These are phyloP conservation scores for Piprites chloris DNA, from an alignment of 2,113 vertebrate species.

Conservation along the genomic window DNA sequence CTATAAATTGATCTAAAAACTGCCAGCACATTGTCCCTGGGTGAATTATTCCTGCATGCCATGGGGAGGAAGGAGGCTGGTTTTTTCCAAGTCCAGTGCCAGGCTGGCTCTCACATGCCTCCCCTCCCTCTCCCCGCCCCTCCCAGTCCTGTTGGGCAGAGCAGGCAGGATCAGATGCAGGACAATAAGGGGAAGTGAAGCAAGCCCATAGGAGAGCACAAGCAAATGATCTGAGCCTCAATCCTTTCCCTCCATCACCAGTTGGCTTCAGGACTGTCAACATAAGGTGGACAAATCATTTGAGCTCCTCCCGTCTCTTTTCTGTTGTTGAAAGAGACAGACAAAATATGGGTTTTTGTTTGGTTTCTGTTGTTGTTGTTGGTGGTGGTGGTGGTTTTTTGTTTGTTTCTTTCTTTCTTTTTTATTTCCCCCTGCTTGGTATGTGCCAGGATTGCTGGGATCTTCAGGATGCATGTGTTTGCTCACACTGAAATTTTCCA, in stretches of 20 bases:
- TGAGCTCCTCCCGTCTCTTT: not conserved
- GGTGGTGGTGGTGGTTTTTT: no score
- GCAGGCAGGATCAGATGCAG: not conserved
- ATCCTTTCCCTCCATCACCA: not conserved
- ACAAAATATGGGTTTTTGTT: not conserved
- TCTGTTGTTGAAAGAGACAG: not conserved
- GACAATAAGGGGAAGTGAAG: not conserved
- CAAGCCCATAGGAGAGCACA: not conserved
- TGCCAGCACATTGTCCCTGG: not conserved
- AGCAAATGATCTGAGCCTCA: slow-evolving; percentile 10
- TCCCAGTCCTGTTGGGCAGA: not conserved
- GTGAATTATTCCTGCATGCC: not conserved
- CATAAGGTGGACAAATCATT: not conserved
- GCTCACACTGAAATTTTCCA: not conserved
- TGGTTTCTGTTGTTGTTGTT: no score
- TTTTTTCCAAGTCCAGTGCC: not conserved
- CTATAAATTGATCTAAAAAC: not conserved
- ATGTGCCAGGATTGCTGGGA: not conserved
- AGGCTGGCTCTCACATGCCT: not conserved
- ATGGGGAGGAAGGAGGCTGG: not conserved
- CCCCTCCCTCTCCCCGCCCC: not conserved
- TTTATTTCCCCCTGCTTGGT: not conserved
- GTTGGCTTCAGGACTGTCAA: not conserved
- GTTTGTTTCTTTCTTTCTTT: not conserved
- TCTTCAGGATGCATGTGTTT: not conserved